Evolutionary conservation across 2,113 vertebrate genomes (phyloP), one percentile per base, ranked within the genome.

Genomic region (Peromyscus maniculatus): DNA sequence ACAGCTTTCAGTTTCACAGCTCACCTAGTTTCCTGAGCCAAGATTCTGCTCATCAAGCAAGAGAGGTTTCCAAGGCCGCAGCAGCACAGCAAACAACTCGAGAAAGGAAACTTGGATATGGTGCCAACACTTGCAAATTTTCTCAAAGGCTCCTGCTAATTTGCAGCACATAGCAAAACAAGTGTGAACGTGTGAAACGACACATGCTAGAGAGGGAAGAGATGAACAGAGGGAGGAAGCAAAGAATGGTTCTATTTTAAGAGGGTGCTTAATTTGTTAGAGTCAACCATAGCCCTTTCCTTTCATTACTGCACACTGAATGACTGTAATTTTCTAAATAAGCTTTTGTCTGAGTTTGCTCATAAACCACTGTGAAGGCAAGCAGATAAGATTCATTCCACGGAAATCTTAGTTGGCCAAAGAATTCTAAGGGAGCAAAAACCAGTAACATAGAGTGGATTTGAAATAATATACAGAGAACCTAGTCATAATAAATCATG

Each of bases 141-240:
- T 97, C 82, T 95, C 90, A 96, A 87, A 93, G 92, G 36, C 94
- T 96, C 22, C 91, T 96, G 95, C 96, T 97, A 97, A 97, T 97
- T 98, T 98, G 74, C 43, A 92, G 93, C 67, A 89, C n/a, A 87
- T 67, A 94, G 31, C 31, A 96, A 75, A 3, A 92, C 69, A 22
- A 95, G 78, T 96, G 69, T 90, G 92, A 97, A 97, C 92, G 92
- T 94, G 90, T 66, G 89, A 96, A 98, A 96, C 91, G 78, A 96
- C 96, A 94, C 84, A 80, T 78, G 67, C 77, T 97, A 83, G 36
- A 83, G 36, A 64, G 69, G 55, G 16, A 92, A 69, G 26, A 74
- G 52, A 82, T 64, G 64, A 93, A 82, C 7, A 8, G 89, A 19
- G 52, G 71, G 33, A 17, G 13, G 22, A 72, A 95, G 59, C 49